phyloP scores from a whole-genome alignment of 2,797 vertebrate species.

The Loris lydekkerianus region DNA sequence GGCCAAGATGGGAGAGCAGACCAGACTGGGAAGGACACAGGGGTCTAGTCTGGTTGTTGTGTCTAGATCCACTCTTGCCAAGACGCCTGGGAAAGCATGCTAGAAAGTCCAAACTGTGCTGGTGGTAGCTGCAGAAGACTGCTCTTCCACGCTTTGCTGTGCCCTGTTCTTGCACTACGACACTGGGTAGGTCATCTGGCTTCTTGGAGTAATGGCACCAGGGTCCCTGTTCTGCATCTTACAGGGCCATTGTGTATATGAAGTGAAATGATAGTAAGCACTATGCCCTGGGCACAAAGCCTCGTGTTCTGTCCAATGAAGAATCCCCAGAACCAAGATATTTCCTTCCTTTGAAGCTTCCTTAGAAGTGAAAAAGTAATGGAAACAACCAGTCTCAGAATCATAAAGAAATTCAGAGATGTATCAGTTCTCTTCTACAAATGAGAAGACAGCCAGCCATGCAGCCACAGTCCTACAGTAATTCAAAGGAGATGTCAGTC shows the following conservation, averaged over 20 bases:
- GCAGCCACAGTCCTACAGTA: not conserved
- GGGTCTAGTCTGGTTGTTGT: not conserved
- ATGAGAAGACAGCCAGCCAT: not conserved
- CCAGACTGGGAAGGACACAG: not conserved
- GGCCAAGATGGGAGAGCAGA: not conserved
- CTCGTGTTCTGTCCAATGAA: not conserved
- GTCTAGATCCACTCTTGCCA: not conserved
- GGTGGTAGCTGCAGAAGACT: not conserved
- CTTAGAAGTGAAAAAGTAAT: constrained; percentile 5
- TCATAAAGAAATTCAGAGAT: not conserved
- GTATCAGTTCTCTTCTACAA: constrained; percentile 19
- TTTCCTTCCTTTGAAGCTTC: constrained; percentile 29
- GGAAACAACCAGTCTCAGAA: not conserved
- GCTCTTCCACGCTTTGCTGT: not conserved
- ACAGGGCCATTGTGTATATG: not conserved
- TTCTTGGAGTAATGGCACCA: not conserved
- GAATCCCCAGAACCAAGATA: constrained; percentile 36
- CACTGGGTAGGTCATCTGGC: not conserved
- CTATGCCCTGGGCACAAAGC: not conserved
- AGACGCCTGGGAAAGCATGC: not conserved
- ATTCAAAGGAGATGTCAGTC: not conserved
- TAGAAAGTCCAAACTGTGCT: not conserved
- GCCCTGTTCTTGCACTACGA: not conserved
- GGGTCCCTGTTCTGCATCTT: not conserved
- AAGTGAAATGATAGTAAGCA: not conserved